phyloP scores from a whole-genome alignment of 2,113 vertebrate species.

The Hydrochoerus hydrochaeris region DNA sequence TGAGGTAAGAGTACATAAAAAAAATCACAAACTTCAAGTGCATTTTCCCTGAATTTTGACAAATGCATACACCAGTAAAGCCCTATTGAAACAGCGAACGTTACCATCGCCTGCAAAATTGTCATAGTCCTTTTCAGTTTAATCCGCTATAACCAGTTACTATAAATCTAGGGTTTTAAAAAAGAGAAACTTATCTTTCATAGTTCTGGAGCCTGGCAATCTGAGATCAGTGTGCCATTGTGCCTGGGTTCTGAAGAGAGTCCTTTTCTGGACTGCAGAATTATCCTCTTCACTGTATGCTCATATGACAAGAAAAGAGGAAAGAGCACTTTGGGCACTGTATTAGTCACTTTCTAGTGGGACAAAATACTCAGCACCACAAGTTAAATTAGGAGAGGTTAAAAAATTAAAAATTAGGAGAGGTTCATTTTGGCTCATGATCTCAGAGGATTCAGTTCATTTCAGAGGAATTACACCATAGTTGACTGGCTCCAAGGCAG shows the following conservation, averaged over 20 bases:
- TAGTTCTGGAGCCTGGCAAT: neutral
- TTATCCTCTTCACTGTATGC: neutral
- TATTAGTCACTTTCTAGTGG: neutral
- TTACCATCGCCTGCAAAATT: neutral
- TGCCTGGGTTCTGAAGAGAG: neutral
- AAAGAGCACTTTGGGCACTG: neutral
- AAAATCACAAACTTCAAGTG: conserved; percentile 17
- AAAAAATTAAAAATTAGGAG: neutral
- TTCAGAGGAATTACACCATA: neutral
- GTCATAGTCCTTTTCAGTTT: neutral
- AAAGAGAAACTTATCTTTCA: neutral
- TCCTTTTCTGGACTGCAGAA: neutral
- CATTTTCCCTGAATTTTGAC: conserved; percentile 35
- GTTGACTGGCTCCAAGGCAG: neutral
- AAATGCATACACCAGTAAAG: neutral
- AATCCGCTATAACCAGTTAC: neutral
- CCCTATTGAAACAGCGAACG: neutral
- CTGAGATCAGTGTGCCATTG: neutral
- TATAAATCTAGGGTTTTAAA: neutral
- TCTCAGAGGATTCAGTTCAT: neutral
- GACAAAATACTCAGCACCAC: neutral
- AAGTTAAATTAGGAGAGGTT: neutral
- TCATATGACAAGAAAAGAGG: neutral
- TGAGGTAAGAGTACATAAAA: conserved; percentile 31
- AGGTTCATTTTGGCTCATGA: neutral